These are phyloP conservation scores for Phaetusa simplex DNA, from an alignment of 2,113 vertebrate genomes.

Conservation along the genomic window DNA sequence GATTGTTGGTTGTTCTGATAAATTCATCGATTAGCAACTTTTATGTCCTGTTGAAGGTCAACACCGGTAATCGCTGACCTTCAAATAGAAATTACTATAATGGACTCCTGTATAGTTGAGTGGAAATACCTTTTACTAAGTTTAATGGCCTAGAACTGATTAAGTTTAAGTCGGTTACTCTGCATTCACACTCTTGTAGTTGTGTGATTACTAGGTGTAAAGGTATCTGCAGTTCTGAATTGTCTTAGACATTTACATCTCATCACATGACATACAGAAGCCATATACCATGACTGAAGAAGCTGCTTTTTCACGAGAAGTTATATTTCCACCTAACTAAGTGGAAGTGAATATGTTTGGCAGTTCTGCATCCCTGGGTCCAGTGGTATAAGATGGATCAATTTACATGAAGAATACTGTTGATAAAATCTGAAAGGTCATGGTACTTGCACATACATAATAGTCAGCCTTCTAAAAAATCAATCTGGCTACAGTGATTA, in stretches of 20 bases:
- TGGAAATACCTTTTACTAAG: not conserved
- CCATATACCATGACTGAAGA: not conserved
- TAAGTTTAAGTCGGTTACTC: slow-evolving; percentile 17
- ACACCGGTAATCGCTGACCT: not conserved
- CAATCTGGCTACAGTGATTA: not conserved
- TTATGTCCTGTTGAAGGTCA: not conserved
- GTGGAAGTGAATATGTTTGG: not conserved
- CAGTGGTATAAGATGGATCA: not conserved
- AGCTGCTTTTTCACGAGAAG: not conserved
- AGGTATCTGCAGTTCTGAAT: not conserved
- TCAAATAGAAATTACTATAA: not conserved
- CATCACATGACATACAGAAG: not conserved
- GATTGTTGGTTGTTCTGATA: not conserved
- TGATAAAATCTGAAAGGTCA: slow-evolving; percentile 32
- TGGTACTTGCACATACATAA: not conserved
- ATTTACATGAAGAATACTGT: slow-evolving; percentile 42
- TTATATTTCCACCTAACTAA: slow-evolving; percentile 10
- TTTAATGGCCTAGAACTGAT: slow-evolving; percentile 37
- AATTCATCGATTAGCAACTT: not conserved
- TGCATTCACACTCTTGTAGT: slow-evolving; percentile 11
- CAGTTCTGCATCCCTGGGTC: not conserved
- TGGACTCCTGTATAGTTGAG: not conserved
- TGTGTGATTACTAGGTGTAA: slow-evolving; percentile 20
- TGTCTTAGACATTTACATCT: slow-evolving; percentile 12
- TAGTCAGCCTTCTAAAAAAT: slow-evolving; percentile 35